Evolutionary conservation across 1,140 invertebrate genomes (phyloP), one percentile per base, ranked within the genome.

Genomic region (Drosophila ironensis): DNA sequence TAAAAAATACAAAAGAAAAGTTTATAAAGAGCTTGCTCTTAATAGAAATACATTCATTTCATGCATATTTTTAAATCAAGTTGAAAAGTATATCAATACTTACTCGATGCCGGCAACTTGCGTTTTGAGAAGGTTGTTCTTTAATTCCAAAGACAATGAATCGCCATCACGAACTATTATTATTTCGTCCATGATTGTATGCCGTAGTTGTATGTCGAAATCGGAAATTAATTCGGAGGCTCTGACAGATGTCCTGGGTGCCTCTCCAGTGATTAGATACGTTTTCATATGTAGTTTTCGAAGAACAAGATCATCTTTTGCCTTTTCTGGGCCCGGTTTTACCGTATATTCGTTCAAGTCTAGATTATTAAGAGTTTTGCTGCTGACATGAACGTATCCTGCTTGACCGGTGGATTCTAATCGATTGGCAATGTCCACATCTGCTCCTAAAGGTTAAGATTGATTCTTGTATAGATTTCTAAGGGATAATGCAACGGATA

Each of bases 351-450:
- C 91, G 17, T 35, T 12, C 0, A 92, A 90, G 8, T 90, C 68
- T 1, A 97, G 88, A 35, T 95, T 91, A 69, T 95, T 92, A 59
- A 94, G 91, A 0, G 96, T 97, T 84, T 94, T 92, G 67, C 94
- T 93, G 1, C 96, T 97, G n/a, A 97, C 92, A 81, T 97, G 96
- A 12, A 97, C 94, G 88, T 94, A 94, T 8, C 97, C 97, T 2
- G 97, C 92, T 72, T 93, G 91, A 14, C 98, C 98, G 3, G 95
- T 94, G 38, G 97, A 95, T 90, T 99, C 98, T 95, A 99, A 97
- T 76, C 94, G 94, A 91, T 97, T 98, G 2, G 98, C 98, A 70
- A 98, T 96, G 5, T 95, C 94, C 5, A 97, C 97, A 89, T 99
- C 98, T 78, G 2, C 7, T 7, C 76, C 76, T 80, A 41, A 42